phyloP scores from a whole-genome alignment of 2,888 invertebrate genomes.

The Cyclophora punctaria region DNA sequence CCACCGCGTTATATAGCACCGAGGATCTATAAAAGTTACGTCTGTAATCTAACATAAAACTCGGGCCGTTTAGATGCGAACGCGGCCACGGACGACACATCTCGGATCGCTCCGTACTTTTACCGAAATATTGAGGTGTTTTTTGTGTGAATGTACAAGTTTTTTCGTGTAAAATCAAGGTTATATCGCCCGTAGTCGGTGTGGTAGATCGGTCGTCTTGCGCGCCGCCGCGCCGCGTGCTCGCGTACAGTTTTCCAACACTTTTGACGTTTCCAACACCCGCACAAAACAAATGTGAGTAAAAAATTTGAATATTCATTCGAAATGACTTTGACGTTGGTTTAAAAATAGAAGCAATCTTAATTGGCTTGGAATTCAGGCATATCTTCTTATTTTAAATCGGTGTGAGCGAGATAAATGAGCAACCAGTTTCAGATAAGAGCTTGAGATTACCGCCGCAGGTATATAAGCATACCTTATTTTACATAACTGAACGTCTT shows the following conservation, averaged over 20 bases:
- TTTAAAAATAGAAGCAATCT: conserved; percentile 19
- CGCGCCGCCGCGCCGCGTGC: conserved; percentile 44
- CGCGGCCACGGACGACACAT: conserved; percentile 75
- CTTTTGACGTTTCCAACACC: conserved; percentile 50
- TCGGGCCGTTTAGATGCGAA: conserved; percentile 76
- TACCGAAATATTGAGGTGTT: conserved; percentile 69
- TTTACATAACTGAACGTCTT: no score
- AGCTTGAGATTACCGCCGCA: no score
- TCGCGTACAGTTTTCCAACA: conserved; percentile 41
- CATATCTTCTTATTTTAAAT: conserved; percentile 1
- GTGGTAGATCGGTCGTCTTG: conserved; percentile 45
- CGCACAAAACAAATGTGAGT: conserved; percentile 54
- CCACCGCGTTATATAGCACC: conserved; percentile 75
- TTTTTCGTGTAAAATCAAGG: conserved; percentile 57
- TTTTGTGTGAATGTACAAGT: conserved; percentile 61
- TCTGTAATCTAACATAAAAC: conserved; percentile 77
- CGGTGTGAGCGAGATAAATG: conserved; percentile 7
- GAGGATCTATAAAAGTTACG: conserved; percentile 77
- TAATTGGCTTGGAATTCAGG: conserved; percentile 11
- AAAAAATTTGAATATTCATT: conserved; percentile 47
- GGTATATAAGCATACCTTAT: no score
- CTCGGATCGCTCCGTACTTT: conserved; percentile 73
- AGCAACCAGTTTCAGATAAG: neutral
- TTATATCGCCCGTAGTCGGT: conserved; percentile 43
- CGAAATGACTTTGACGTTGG: conserved; percentile 20